phyloP scores from a whole-genome alignment of 2,888 invertebrate species.

The Ganaspis brasiliensis region DNA sequence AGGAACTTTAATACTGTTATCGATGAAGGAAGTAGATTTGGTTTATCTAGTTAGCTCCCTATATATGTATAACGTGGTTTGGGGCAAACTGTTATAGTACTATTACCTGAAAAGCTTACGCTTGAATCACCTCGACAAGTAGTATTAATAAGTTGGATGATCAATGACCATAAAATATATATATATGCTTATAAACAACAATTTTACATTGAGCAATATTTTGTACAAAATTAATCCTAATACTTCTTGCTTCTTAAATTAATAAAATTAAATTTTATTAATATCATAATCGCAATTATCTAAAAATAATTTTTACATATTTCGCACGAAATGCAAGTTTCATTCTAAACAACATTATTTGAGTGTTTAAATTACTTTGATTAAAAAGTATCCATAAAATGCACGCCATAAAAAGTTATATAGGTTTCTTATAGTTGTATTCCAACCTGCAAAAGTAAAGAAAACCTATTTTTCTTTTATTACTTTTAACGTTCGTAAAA shows the following conservation, averaged over 20 bases:
- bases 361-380: background rate
- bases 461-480: background rate
- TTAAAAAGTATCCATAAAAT: background rate
- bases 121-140: background rate
- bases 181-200: no score
- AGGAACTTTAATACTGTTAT: background rate
- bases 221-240: no score
- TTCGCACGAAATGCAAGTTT: no score
- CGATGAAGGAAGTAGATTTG: background rate
- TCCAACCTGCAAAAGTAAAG: background rate
- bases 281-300: no score
- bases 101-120: background rate
- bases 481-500: background rate
- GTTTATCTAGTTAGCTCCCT: constrained; percentile 4
- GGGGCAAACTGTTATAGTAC: background rate
- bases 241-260: no score
- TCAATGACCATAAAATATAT: background rate
- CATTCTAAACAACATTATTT: no score
- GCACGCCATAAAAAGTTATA: background rate
- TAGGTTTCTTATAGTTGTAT: background rate
- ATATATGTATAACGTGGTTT: no score
- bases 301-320: no score
- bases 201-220: no score
- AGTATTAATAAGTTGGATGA: background rate
- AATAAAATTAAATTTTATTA: no score